phyloP scores from a whole-genome alignment of 1,140 invertebrate genomes.

The Rhynchophorus ferrugineus region DNA sequence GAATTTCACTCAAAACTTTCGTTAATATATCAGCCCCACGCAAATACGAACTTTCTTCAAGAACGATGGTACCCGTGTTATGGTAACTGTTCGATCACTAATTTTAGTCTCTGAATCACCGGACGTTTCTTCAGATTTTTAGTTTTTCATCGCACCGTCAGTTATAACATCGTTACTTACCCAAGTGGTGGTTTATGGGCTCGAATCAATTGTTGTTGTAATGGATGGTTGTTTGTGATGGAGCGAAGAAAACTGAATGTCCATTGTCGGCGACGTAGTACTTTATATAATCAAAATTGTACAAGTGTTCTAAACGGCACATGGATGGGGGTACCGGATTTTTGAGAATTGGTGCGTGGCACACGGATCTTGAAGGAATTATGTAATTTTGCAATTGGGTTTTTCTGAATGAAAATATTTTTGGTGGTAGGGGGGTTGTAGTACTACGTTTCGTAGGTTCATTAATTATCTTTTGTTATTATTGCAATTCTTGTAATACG shows the following conservation, averaged over 20 bases:
- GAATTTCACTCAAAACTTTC: conserved; percentile 20
- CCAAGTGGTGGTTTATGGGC: too few relatives aligned
- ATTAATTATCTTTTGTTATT: too few relatives aligned
- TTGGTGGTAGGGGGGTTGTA: neutral
- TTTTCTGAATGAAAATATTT: conserved; percentile 17
- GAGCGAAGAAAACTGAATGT: conserved; percentile 3
- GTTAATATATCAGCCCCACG: conserved; percentile 15
- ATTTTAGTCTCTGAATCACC: neutral
- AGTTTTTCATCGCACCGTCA: too few relatives aligned
- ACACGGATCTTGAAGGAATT: conserved; percentile 19
- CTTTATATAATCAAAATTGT: conserved; percentile 11
- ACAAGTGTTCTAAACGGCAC: neutral
- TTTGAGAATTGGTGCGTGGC: conserved; percentile 19
- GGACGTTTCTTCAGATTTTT: neutral
- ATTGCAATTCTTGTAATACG: too few relatives aligned
- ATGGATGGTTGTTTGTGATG: too few relatives aligned
- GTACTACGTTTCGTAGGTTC: neutral
- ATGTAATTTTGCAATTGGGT: conserved; percentile 11
- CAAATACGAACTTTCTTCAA: conserved; percentile 16
- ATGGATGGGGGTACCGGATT: conserved; percentile 15
- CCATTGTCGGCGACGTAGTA: neutral
- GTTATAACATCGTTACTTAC: too few relatives aligned
- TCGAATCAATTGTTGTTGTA: too few relatives aligned
- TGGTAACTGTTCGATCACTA: neutral
- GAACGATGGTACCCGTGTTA: neutral